These are phyloP conservation scores for Nibea coibor DNA, from an alignment of 2,113 vertebrate species.

Conservation along the genomic window DNA sequence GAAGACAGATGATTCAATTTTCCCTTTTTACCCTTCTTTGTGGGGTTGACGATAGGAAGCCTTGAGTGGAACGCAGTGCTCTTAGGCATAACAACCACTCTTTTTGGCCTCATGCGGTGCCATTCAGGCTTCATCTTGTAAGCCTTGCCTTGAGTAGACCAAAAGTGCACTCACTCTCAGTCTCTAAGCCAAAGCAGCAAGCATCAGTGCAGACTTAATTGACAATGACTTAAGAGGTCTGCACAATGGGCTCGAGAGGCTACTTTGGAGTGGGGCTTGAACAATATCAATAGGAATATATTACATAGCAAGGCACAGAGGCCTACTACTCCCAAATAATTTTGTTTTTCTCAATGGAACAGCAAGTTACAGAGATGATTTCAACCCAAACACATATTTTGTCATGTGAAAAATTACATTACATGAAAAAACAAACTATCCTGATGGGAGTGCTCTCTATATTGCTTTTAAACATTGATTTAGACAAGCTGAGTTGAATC, in stretches of 20 bases:
- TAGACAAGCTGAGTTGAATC: too few relatives aligned
- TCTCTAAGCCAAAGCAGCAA: slow-evolving; percentile 41
- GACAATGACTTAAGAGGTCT: slow-evolving; percentile 53
- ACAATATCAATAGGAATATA: slow-evolving; percentile 20
- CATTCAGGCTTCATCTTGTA: slow-evolving; percentile 30
- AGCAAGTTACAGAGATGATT: not conserved
- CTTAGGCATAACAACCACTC: slow-evolving; percentile 2
- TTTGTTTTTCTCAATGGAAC: not conserved
- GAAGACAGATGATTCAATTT: slow-evolving; percentile 17
- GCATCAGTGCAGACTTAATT: slow-evolving; percentile 49
- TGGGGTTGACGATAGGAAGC: not conserved
- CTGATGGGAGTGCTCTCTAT: too few relatives aligned
- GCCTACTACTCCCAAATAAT: not conserved
- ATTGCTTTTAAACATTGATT: too few relatives aligned
- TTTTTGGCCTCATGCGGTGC: slow-evolving; percentile 15
- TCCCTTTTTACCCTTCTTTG: not conserved
- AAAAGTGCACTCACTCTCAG: slow-evolving; percentile 31
- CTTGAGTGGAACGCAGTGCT: slow-evolving; percentile 11
- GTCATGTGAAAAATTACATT: not conserved
- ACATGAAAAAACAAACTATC: too few relatives aligned
- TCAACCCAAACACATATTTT: not conserved
- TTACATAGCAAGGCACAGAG: not conserved
- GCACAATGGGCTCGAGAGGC: slow-evolving; percentile 40
- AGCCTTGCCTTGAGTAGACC: slow-evolving; percentile 27
- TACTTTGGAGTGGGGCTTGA: slow-evolving; percentile 6